Conservation (phyloP, 2,113 vertebrate species). For the Siniperca knerii region DNA sequence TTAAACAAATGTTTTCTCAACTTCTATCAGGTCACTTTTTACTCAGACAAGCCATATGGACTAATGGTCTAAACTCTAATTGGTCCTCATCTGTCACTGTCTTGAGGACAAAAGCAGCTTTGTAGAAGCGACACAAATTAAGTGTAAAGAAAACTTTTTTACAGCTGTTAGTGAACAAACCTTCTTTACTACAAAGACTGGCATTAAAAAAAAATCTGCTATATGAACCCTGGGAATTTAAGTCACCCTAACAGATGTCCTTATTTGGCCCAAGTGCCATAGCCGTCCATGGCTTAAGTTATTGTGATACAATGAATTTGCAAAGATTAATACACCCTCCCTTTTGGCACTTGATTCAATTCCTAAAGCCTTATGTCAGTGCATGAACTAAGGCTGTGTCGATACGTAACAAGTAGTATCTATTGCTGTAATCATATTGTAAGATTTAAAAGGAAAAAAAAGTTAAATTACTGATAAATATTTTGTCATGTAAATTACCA, state of each 20-base stretch:
- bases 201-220: not conserved
- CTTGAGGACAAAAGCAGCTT: not conserved
- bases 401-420: not conserved
- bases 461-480: too few species aligned
- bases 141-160: not conserved
- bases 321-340: not conserved
- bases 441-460: not conserved
- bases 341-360: not conserved
- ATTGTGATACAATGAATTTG: not conserved
- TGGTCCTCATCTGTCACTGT: slow-evolving; percentile 14
- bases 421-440: not conserved
- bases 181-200: not conserved
- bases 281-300: not conserved
- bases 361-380: not conserved
- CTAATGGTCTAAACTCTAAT: not conserved
- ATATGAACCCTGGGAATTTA: not conserved
- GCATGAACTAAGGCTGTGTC: not conserved
- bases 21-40: not conserved
- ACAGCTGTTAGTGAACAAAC: not conserved
- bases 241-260: not conserved
- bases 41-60: slow-evolving; percentile 5
- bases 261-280: not conserved
- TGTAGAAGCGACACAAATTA: not conserved
- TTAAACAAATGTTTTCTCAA: not conserved
- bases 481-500: too few species aligned